phyloP scores from a whole-genome alignment of 2,113 vertebrate species.

The Nesogale talazaci region DNA sequence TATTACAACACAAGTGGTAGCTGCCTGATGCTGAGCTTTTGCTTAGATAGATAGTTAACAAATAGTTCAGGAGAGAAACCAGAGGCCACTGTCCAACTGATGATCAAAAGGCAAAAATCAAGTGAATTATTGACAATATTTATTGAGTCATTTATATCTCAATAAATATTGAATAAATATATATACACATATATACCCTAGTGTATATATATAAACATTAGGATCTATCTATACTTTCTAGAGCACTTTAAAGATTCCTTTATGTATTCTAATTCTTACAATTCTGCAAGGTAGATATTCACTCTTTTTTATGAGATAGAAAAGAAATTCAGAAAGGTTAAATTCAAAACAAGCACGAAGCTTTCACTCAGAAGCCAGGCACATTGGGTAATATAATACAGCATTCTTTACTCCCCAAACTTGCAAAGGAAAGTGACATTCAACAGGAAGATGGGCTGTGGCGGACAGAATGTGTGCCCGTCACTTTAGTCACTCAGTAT shows the following conservation, averaged over 20 bases:
- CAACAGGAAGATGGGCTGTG: neutral
- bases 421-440: neutral
- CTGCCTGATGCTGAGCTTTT: slow-evolving; percentile 13
- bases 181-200: too few relatives aligned
- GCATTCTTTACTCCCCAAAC: slow-evolving; percentile 18
- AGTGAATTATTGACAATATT: slow-evolving; percentile 27
- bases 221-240: too few relatives aligned
- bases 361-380: neutral
- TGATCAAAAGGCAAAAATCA: slow-evolving; percentile 37
- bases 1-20: slow-evolving; percentile 12
- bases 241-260: neutral
- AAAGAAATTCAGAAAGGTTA: slow-evolving; percentile 48
- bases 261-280: neutral
- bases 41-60: neutral
- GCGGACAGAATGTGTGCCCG: neutral
- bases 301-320: slow-evolving; percentile 13
- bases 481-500: slow-evolving; percentile 7
- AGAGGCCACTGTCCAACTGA: slow-evolving; percentile 36
- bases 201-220: too few relatives aligned
- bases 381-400: neutral
- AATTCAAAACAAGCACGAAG: neutral
- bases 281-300: neutral
- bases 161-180: neutral
- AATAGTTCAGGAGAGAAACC: neutral
- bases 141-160: neutral